Evolutionary conservation across 2,113 vertebrate species (phyloP).

Genomic region (Circaetus cinerascens): DNA sequence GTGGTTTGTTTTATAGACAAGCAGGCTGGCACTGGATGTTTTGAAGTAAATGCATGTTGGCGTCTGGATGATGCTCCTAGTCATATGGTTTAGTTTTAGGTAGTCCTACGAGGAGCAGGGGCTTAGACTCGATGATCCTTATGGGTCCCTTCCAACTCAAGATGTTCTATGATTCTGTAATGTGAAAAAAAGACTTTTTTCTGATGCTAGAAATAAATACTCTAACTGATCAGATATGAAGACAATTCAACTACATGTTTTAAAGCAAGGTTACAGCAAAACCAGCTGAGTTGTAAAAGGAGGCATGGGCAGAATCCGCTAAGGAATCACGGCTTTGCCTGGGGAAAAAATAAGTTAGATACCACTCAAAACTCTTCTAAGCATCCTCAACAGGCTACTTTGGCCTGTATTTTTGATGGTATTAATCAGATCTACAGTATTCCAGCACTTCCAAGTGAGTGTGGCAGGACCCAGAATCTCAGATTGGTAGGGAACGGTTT

Average conservation of each 20-base stretch:
- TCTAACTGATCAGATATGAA: background rate
- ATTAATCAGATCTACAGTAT: background rate
- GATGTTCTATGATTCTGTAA: background rate
- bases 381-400: background rate
- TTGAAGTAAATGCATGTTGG: background rate
- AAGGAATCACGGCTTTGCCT: background rate
- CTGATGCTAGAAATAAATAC: background rate
- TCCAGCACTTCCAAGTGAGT: background rate
- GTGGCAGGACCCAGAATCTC: background rate
- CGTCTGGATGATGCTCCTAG: accelerated
- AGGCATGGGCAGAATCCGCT: background rate
- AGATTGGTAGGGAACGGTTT: background rate
- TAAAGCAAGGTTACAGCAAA: background rate
- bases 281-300: background rate
- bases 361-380: background rate
- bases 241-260: background rate
- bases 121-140: background rate
- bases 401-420: background rate
- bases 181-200: background rate
- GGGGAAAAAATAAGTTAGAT: background rate
- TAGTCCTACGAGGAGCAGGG: background rate
- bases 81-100: background rate
- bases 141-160: background rate
- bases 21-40: too few relatives aligned
- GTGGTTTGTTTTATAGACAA: background rate